phyloP scores from a whole-genome alignment of 2,888 invertebrate genomes.

The Synanthedon tipuliformis region DNA sequence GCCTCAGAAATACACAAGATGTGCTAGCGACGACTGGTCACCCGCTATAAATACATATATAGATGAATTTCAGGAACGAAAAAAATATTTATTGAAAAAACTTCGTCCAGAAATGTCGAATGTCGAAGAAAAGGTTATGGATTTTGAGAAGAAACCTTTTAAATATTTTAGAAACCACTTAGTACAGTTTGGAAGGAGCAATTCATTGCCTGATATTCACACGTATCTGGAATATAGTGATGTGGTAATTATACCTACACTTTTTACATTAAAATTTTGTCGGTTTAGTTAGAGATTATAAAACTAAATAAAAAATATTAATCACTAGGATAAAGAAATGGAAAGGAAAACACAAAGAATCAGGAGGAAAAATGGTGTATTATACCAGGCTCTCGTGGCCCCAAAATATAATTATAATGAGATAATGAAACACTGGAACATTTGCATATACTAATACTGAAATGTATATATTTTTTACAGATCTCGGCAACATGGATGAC shows the following conservation, averaged over 20 bases:
- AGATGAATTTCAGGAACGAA: neutral
- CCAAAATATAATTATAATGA: no score
- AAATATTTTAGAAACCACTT: conserved; percentile 6
- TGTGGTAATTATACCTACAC: conserved; percentile 61
- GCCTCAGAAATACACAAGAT: neutral
- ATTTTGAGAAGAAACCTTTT: neutral
- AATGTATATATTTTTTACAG: neutral
- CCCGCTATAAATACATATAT: neutral
- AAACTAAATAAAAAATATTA: no score
- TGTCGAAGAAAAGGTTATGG: neutral
- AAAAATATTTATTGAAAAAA: neutral
- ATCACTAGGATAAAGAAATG: no score
- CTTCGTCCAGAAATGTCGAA: neutral
- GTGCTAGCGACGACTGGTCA: neutral
- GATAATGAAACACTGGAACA: conserved; percentile 14
- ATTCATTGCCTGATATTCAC: conserved; percentile 80
- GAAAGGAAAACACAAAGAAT: no score
- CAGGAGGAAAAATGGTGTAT: no score
- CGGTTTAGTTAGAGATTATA: no score
- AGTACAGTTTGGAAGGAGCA: conserved; percentile 31
- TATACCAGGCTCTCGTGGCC: no score
- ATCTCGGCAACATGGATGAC: neutral
- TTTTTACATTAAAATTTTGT: neutral
- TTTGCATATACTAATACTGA: conserved; percentile 19
- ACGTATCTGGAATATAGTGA: conserved; percentile 78